phyloP scores from a whole-genome alignment of 1,140 invertebrate genomes.

The Hyposmocoma kahamanoa region DNA sequence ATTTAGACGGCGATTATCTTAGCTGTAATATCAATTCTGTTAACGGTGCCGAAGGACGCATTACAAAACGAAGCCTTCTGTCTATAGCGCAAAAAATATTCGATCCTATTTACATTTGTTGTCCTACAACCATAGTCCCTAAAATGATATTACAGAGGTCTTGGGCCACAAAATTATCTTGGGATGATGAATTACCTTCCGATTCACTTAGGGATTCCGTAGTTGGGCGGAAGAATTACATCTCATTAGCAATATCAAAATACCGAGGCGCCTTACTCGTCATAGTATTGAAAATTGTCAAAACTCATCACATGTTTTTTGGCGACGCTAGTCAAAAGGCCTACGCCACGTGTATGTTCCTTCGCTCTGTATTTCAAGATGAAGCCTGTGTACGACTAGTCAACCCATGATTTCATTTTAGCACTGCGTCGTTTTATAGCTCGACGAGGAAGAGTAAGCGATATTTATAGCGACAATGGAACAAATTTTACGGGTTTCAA shows the following conservation, averaged over 20 bases:
- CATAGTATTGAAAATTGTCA: neutral
- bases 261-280: neutral
- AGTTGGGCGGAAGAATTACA: neutral
- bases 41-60: neutral
- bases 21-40: neutral
- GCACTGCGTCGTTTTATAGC: too few relatives aligned
- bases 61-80: neutral
- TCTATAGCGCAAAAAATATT: neutral
- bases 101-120: neutral
- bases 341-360: neutral
- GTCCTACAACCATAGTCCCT: neutral
- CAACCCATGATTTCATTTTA: too few relatives aligned
- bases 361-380: neutral
- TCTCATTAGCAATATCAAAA: neutral
- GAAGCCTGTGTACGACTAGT: neutral
- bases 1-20: neutral
- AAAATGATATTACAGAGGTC: neutral
- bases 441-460: too few relatives aligned
- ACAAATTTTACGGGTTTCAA: too few relatives aligned
- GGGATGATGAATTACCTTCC: neutral
- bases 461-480: too few relatives aligned
- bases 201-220: neutral
- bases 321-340: neutral
- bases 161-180: neutral
- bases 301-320: neutral